phyloP scores from a whole-genome alignment of 2,797 vertebrate genomes.

The Octomys mimax region DNA sequence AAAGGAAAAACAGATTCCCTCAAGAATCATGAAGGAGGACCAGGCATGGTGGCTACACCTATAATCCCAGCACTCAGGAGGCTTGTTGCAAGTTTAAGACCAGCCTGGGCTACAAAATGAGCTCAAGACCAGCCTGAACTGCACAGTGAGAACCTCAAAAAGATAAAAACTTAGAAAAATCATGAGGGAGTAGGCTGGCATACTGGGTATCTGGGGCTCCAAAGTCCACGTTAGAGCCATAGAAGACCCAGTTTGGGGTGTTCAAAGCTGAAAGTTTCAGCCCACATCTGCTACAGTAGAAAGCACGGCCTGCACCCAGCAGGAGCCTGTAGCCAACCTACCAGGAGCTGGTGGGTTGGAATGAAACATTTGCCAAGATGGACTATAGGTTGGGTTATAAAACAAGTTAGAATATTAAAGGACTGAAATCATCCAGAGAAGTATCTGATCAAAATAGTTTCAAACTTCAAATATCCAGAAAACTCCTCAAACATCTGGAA shows the following conservation, averaged over 20 bases:
- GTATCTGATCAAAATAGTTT: not conserved
- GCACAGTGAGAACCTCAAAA: too few relatives aligned
- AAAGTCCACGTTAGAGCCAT: not conserved
- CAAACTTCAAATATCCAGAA: constrained; percentile 27
- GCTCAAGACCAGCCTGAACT: too few relatives aligned
- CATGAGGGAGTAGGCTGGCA: not conserved
- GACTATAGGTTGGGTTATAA: not conserved
- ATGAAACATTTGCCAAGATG: not conserved
- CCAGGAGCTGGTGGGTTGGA: not conserved
- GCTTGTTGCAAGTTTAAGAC: too few relatives aligned
- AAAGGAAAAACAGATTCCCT: not conserved
- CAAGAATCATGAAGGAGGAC: not conserved
- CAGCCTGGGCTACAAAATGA: too few relatives aligned
- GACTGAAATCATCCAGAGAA: not conserved
- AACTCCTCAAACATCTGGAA: not conserved
- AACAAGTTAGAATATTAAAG: constrained; percentile 23
- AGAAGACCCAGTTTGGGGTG: not conserved
- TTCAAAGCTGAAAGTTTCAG: not conserved
- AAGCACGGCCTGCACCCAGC: not conserved
- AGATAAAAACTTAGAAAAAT: too few relatives aligned
- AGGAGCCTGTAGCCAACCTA: not conserved
- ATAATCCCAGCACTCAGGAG: too few relatives aligned
- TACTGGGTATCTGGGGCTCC: not conserved
- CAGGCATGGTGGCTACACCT: too few relatives aligned
- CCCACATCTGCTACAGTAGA: not conserved